Percentiles rank a stretch among this genome's conserved stretches.
Evolutionary conservation across 2,113 vertebrate genomes (phyloP).

Genomic region (Marcusenius ussheri): DNA sequence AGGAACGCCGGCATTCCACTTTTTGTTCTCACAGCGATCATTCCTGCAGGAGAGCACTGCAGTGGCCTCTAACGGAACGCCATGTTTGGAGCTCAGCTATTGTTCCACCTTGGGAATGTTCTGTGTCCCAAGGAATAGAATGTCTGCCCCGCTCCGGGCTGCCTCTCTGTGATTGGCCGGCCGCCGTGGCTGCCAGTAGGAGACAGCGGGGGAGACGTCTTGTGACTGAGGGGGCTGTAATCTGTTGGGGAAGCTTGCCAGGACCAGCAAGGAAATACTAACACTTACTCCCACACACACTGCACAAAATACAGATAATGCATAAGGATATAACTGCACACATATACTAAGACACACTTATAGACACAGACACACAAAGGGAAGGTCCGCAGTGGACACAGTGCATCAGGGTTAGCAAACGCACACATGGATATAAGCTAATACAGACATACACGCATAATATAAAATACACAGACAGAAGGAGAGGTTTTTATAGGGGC

Average conservation of each 20-base stretch:
- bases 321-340: background rate
- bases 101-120: background rate
- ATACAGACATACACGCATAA: background rate
- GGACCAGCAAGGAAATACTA: background rate
- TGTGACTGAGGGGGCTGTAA: background rate
- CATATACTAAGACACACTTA: background rate
- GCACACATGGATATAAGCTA: background rate
- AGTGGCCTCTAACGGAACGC: background rate
- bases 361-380: background rate
- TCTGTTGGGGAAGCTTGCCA: background rate
- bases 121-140: background rate
- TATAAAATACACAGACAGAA: background rate
- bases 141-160: background rate
- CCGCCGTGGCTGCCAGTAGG: background rate
- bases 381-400: background rate
- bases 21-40: background rate
- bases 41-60: background rate
- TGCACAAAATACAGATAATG: background rate
- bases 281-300: background rate
- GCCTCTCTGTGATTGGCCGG: background rate
- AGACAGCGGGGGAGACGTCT: conserved; percentile 5
- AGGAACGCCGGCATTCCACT: background rate
- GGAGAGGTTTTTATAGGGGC: background rate
- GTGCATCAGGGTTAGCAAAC: background rate
- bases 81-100: background rate